Evolutionary conservation across 1,140 invertebrate species (phyloP).

Genomic region (Drosophila azteca): DNA sequence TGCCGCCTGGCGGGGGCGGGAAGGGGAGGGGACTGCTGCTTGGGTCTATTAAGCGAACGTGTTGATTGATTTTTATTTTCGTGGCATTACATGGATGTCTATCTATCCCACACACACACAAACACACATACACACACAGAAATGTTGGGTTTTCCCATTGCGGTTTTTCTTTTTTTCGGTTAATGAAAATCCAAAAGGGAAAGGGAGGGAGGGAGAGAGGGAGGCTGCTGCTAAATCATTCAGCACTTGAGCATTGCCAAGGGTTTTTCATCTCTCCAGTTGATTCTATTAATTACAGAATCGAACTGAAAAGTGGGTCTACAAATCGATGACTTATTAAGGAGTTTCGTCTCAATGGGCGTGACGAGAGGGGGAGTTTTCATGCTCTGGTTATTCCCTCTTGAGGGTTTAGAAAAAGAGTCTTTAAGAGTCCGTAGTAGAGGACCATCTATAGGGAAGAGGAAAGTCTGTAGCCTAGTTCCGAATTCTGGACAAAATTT

Average conservation of each 20-base stretch:
- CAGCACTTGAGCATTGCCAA: slow-evolving; percentile 57
- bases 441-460: no score
- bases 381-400: not conserved
- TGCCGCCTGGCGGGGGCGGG: no score
- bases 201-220: slow-evolving; percentile 6
- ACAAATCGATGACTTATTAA: slow-evolving; percentile 48
- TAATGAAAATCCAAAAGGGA: slow-evolving; percentile 40
- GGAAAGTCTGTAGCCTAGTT: no score
- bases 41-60: slow-evolving; percentile 67
- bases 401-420: not conserved
- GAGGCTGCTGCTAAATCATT: slow-evolving; percentile 73
- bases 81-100: slow-evolving; percentile 30
- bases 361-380: not conserved
- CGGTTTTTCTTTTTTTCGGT: slow-evolving; percentile 44
- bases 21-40: not conserved
- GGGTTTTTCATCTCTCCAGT: slow-evolving; percentile 13
- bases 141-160: slow-evolving; percentile 37
- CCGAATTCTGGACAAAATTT: no score
- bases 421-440: no score
- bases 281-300: slow-evolving; percentile 69
- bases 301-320: slow-evolving; percentile 33
- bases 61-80: slow-evolving; percentile 80
- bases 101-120: slow-evolving; percentile 20
- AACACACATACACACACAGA: slow-evolving; percentile 17
- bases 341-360: slow-evolving; percentile 37